Evolutionary conservation across 2,888 invertebrate species (phyloP), one percentile per base, ranked within the genome.

Genomic region (Plebejus anna): DNA sequence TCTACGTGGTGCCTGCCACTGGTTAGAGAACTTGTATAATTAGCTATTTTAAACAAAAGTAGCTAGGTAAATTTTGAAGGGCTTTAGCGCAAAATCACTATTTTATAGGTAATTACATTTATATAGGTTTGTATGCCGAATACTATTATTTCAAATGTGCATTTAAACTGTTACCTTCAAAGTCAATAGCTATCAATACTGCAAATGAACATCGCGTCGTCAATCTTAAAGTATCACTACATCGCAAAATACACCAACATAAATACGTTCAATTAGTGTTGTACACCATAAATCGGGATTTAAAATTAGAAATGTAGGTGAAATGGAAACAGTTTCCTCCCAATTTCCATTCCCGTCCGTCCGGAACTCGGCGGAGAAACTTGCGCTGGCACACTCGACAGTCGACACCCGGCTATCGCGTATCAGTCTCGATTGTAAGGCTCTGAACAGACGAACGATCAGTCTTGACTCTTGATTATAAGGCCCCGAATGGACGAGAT

Each of bases 311-410:
- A 81, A 81, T 79, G 79, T 79, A 77, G 81, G 79, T 78, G 78
- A 81, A 77, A 79, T 75, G 75, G 76, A 73, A 76, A 75, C 79
- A 76, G 80, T 78, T 79, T 81, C 80, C 80, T 81, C 79, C 80
- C 81, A 83, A 82, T 82, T 84, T 86, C 86, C 83, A 84, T 84
- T 84, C 82, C 81, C 77, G 84, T 76, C 76, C 79, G 87, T 83
- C 87, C 90, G 88, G 89, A 89, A 88, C 87, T 85, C 82, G 79
- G 77, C 75, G 83, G 86, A 85, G 90, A 90, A 90, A 91, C 84
- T 75, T 79, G 80, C 77, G 76, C 77, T 76, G 77, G 78, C 81
- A 81, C 82, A 84, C 81, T 81, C 80, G 82, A 81, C 82, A 84
- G 81, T 81, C 80, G 82, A 84, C 83, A 88, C 85, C 75, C 75